Percentiles rank a stretch among this genome's conserved stretches.
These are phyloP conservation scores for Paelopatides confundens DNA, from an alignment of 53 echinoderm and acorn worm species.

Conservation along the genomic window DNA sequence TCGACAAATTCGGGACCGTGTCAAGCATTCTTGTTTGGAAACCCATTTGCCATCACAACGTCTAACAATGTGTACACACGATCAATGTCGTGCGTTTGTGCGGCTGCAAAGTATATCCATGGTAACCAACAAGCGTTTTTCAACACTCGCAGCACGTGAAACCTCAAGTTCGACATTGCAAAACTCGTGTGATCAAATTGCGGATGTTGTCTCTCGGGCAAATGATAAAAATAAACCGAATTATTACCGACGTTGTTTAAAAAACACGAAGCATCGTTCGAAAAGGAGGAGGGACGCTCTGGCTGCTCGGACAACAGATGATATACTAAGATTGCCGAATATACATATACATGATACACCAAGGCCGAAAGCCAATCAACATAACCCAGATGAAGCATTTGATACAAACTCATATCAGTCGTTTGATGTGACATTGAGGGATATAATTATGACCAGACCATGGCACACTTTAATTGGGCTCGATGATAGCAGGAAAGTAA, in stretches of 20 bases:
- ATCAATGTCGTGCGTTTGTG: background rate
- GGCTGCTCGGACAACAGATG: background rate
- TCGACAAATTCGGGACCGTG: background rate
- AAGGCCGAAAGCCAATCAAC: background rate
- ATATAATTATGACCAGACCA: background rate
- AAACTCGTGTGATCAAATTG: background rate
- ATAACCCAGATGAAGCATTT: too few species aligned
- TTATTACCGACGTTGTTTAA: too few species aligned
- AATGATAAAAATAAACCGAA: too few species aligned
- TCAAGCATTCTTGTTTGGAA: background rate
- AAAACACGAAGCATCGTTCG: too few species aligned
- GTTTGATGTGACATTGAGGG: background rate
- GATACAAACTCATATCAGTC: too few species aligned
- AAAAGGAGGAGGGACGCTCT: background rate
- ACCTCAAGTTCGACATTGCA: background rate
- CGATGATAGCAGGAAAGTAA: conserved; percentile 6
- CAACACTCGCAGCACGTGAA: background rate
- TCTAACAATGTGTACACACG: background rate
- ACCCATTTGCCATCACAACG: background rate
- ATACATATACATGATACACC: background rate
- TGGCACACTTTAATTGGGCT: background rate
- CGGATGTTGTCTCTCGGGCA: too few species aligned
- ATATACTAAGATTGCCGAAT: background rate
- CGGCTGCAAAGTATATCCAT: background rate
- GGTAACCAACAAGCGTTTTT: background rate